A percentile compares a stretch with the other conserved stretches of the same genome.
phyloP scores from a whole-genome alignment of 2,113 vertebrate species.

The Nycticorax nycticorax region DNA sequence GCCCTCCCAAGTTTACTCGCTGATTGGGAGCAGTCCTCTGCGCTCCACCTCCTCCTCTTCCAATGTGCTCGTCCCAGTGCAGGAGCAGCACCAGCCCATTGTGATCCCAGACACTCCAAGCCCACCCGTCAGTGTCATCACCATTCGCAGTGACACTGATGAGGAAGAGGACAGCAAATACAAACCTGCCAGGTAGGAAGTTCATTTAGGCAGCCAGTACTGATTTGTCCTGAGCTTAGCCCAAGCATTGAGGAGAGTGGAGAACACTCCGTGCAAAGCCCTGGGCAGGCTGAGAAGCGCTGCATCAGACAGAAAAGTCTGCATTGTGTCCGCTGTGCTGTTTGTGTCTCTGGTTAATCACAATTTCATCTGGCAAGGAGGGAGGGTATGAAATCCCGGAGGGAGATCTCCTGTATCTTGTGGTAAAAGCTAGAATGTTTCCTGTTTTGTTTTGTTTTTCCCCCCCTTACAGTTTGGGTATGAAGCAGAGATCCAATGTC shows the following conservation, averaged over 20 bases:
- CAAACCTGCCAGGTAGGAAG: constrained; percentile 78
- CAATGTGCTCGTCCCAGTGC: constrained; percentile 78
- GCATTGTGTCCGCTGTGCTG: neutral
- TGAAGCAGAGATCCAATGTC: constrained; percentile 91
- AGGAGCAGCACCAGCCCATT: constrained; percentile 89
- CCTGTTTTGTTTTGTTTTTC: neutral
- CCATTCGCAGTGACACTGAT: constrained; percentile 96
- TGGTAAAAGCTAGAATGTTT: neutral
- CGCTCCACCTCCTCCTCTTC: constrained; percentile 78
- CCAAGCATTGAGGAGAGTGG: neutral
- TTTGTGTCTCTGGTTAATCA: neutral
- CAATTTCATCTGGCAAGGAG: neutral
- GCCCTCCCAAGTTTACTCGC: constrained; percentile 80
- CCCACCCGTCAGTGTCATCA: constrained; percentile 96
- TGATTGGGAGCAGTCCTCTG: constrained; percentile 83
- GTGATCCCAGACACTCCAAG: constrained; percentile 96
- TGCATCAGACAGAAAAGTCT: neutral
- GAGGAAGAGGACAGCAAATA: constrained; percentile 94
- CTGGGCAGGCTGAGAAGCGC: neutral
- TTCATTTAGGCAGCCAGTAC: neutral
- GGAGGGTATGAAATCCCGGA: neutral
- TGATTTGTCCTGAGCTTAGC: neutral
- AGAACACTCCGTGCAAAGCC: neutral
- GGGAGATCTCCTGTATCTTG: neutral
- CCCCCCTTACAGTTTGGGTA: constrained; percentile 74